Percentiles rank a stretch among this genome's conserved stretches.
Evolutionary conservation across 2,797 vertebrate species (phyloP).

Genomic region (Platalea minor): DNA sequence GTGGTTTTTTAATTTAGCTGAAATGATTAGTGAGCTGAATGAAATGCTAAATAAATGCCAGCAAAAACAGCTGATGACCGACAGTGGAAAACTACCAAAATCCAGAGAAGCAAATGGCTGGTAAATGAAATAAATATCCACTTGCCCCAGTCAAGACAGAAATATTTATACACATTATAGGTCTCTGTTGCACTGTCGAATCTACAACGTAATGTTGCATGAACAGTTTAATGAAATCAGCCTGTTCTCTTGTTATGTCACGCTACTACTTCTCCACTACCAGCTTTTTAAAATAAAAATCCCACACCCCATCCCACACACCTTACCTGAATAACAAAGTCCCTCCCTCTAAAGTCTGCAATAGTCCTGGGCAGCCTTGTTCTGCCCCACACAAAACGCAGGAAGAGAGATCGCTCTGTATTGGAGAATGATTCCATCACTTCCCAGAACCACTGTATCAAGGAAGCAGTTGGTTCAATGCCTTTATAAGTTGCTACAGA

Average conservation of each 20-base stretch:
- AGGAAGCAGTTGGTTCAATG: slow-evolving; percentile 88
- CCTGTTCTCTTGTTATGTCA: not conserved
- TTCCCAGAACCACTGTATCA: slow-evolving; percentile 99
- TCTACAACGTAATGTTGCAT: not conserved
- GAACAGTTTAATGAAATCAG: not conserved
- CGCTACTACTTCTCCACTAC: not conserved
- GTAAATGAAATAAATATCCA: not conserved
- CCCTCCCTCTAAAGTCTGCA: slow-evolving; percentile 95
- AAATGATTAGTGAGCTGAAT: not conserved
- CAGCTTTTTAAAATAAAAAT: not conserved
- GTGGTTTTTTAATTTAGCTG: not conserved
- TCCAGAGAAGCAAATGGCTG: not conserved
- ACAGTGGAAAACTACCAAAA: not conserved
- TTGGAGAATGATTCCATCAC: slow-evolving; percentile 99
- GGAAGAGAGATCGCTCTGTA: slow-evolving; percentile 95
- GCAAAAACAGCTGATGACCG: not conserved
- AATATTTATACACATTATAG: not conserved
- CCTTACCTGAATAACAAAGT: slow-evolving; percentile 95
- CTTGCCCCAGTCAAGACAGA: not conserved
- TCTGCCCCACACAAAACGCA: slow-evolving; percentile 97
- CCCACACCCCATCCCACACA: not conserved
- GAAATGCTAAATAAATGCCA: not conserved
- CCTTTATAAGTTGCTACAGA: slow-evolving; percentile 98
- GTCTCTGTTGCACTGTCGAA: not conserved
- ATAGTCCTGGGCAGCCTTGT: slow-evolving; percentile 96